Base-by-base conservation (phyloP, 2,797 vertebrate species). In the Okamejei kenojei region DNA sequence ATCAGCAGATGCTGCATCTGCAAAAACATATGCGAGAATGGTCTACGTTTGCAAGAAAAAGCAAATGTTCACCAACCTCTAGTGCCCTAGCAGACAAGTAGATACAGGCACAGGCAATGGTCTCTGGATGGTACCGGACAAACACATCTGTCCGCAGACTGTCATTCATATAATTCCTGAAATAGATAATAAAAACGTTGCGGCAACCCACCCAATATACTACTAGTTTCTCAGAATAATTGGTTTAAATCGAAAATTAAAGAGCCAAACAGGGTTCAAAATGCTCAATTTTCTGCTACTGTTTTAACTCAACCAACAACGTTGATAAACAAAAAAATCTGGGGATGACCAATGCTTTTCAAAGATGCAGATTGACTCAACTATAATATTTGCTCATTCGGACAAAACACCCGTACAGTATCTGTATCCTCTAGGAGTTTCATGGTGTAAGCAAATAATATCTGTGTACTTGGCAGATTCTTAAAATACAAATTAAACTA, bases 81-180 rank as follows among this genome's bases (percentile, higher is more conserved):
- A 98, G 94, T 0, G 96, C 97, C 93, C 97, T 96, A 19, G 97
- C 97, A 35, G 97, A 97, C 2, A 98, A 96, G 93, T 97, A 97
- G 94, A 98, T 97, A 68, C 97, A 98, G 17, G 97, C 97, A 77
- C 97, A 98, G 90, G 97, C 97, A 2, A 98, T 97, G 29, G 96
- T 97, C 94, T 98, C 97, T 0, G 97, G 97, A 93, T 97, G 96
- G 94, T 97, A 98, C 77, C 97, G 95, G 7, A 98, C 96, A 82
- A 98, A 98, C 45, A 98, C 97, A 19, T 97, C 97, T 0, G 97
- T 98, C 93, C 97, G 96, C 74, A 98, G 95, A 93, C 97, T 97
- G 93, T 98, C 97, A 0, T 98, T 98, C 97, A 98, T 98, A 95
- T 98, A 98, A 94, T 98, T 98, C 97, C 97, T 98, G 94, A 82